Conservation (phyloP, 2,113 vertebrate genomes). For the Lucifuga dentata region DNA sequence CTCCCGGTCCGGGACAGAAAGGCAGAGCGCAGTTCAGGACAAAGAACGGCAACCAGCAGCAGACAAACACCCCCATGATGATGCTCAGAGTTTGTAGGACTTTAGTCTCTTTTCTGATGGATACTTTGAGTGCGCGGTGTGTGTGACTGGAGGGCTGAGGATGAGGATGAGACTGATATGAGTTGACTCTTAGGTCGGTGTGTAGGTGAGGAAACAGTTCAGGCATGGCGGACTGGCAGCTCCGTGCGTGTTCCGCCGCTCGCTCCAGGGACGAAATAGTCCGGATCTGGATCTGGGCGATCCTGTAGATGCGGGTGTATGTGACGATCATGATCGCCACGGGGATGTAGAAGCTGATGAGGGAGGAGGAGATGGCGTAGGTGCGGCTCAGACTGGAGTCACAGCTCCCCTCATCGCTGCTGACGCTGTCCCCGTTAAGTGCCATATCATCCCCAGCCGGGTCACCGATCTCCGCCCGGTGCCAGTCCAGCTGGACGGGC, state of each 20-base stretch:
- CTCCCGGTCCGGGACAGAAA: constrained; percentile 64
- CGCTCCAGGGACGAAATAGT: constrained; percentile 72
- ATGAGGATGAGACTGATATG: constrained; percentile 29
- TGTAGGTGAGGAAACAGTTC: constrained; percentile 47
- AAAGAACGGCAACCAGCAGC: constrained; percentile 75
- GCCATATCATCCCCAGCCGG: constrained; percentile 1
- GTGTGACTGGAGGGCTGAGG: constrained; percentile 14
- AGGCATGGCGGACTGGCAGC: constrained; percentile 41
- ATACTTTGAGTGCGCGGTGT: constrained; percentile 62
- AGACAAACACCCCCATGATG: constrained; percentile 76
- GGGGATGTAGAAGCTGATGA: too few species aligned
- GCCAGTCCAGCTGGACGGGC: constrained; percentile 74
- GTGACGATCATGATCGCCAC: constrained; percentile 72
- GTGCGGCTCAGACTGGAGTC: constrained; percentile 73
- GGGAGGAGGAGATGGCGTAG: constrained; percentile 75
- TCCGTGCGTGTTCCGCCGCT: constrained; percentile 71
- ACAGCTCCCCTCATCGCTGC: constrained; percentile 57
- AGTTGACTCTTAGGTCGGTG: constrained; percentile 30
- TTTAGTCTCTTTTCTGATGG: constrained; percentile 70
- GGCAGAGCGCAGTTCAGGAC: constrained; percentile 73
- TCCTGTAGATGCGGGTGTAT: constrained; percentile 74
- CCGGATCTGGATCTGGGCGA: constrained; percentile 72
- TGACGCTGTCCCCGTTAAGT: neutral
- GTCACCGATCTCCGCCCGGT: constrained; percentile 54
- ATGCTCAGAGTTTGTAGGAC: constrained; percentile 74